Evolutionary conservation across 1,140 invertebrate species (phyloP), one percentile per base, ranked within the genome.

Genomic region (Schlechtendalia chinensis): DNA sequence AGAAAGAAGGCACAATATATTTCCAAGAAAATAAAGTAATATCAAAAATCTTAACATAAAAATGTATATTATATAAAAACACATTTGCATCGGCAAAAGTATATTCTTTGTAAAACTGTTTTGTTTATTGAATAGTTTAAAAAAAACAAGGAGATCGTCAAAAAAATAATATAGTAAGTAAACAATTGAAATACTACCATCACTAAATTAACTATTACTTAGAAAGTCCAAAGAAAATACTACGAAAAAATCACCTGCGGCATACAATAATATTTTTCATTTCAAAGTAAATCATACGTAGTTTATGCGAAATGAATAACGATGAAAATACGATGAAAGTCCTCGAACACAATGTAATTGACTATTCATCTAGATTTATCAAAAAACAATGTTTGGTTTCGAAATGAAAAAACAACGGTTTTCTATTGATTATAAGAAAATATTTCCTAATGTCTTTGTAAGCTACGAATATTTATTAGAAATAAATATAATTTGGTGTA

Each of bases 81-180:
- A 47, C 32, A 17, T 17, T 47, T 14, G 5, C 4, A 22, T 47
- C 4, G 2, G 19, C 39, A 22, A 58, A 58, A 47, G 45, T 69
- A n/a, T 69, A 69, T 69, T 47, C 65, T 24, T 69, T 22, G 27
- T 45, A 47, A 47, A 69, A 47, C 39, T 16, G 24, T 69, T 69
- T 69, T 45, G 19, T 67, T 67, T n/a, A 22, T 67, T 47, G 19
- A 67, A 67, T 45, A 22, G 65, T 67, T 69, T 24, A 69, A 69
- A 69, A 39, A 39, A 39, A 39, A 8, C 3, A 39, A 3, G 32
- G 47, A 32, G 5, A 47, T 24, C 6, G 32, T 24, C 5, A 6
- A 22, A 58, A 58, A 58, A 8, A 58, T 6, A 39, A 39, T 29
- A n/a, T 32, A 65, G n/a, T 19, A 0, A 17, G 61, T 32, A 45